Conservation (phyloP, 2,113 vertebrate genomes). For the Maccullochella peelii region DNA sequence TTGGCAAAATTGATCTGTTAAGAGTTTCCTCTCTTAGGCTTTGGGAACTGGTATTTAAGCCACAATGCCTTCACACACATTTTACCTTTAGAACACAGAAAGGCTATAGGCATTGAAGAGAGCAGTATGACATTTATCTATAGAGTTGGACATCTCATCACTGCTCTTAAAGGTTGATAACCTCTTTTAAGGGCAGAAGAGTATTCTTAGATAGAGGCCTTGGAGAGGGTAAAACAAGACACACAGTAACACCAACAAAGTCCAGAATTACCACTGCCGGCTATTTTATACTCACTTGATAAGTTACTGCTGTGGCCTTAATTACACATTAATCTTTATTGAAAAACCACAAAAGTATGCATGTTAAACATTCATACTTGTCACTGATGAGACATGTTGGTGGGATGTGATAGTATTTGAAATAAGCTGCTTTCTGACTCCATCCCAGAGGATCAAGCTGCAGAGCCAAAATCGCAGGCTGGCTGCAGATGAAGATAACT, state of each 20-base stretch:
- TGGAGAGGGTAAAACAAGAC: conserved; percentile 40
- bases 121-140: conserved; percentile 82
- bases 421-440: conserved; percentile 74
- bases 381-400: conserved; percentile 65
- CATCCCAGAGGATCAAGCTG: conserved; percentile 73
- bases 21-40: conserved; percentile 70
- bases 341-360: conserved; percentile 71
- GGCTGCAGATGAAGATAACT: conserved; percentile 85
- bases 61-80: conserved; percentile 49
- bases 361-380: conserved; percentile 73
- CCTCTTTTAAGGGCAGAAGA: conserved; percentile 66
- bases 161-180: conserved; percentile 82
- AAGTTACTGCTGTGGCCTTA: conserved; percentile 63
- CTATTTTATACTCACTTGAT: conserved; percentile 47
- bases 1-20: conserved; percentile 79
- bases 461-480: conserved; percentile 59
- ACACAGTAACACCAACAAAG: conserved; percentile 40
- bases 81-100: conserved; percentile 63
- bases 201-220: conserved; percentile 52
- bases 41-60: conserved; percentile 75
- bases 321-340: conserved; percentile 76
- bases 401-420: conserved; percentile 70
- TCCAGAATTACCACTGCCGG: conserved; percentile 46
- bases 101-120: conserved; percentile 72
- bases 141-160: conserved; percentile 65